phyloP scores from a whole-genome alignment of 2,888 invertebrate species.

The Catocala fraxini region DNA sequence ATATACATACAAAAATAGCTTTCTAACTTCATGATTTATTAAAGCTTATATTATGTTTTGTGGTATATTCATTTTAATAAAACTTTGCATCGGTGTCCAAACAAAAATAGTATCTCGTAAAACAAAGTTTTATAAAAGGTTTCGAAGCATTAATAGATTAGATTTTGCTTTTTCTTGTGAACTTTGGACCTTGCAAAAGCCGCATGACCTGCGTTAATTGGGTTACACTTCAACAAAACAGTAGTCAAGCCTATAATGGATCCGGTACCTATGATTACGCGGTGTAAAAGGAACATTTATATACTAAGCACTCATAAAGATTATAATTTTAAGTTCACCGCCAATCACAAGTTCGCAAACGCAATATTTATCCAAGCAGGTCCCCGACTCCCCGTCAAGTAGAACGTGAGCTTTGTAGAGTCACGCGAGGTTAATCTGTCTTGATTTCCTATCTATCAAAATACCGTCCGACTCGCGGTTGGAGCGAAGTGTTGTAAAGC shows the following conservation, averaged over 20 bases:
- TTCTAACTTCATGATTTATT: not conserved
- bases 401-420: conserved; percentile 68
- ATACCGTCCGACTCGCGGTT: conserved; percentile 67
- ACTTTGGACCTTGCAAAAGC: conserved; percentile 27
- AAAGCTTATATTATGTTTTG: not conserved
- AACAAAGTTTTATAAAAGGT: conserved; percentile 37
- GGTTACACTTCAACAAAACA: conserved; percentile 18
- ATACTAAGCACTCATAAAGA: conserved; percentile 15
- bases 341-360: conserved; percentile 49
- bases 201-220: conserved; percentile 26
- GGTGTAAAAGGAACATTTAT: conserved; percentile 35
- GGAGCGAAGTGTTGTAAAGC: conserved; percentile 71
- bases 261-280: conserved; percentile 24
- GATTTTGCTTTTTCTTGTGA: conserved; percentile 33
- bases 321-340: conserved; percentile 23
- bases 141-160: conserved; percentile 30
- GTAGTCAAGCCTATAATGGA: conserved; percentile 7
- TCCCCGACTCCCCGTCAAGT: conserved; percentile 41
- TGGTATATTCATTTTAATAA: too few species aligned
- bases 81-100: too few species aligned
- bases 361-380: conserved; percentile 66
- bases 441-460: conserved; percentile 87
- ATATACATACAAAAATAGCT: conserved; percentile 1
- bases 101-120: too few species aligned
- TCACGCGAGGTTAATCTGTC: conserved; percentile 85